Evolutionary conservation across 2,113 vertebrate species (phyloP), one percentile per base, ranked within the genome.

Genomic region (Vicugna pacos): DNA sequence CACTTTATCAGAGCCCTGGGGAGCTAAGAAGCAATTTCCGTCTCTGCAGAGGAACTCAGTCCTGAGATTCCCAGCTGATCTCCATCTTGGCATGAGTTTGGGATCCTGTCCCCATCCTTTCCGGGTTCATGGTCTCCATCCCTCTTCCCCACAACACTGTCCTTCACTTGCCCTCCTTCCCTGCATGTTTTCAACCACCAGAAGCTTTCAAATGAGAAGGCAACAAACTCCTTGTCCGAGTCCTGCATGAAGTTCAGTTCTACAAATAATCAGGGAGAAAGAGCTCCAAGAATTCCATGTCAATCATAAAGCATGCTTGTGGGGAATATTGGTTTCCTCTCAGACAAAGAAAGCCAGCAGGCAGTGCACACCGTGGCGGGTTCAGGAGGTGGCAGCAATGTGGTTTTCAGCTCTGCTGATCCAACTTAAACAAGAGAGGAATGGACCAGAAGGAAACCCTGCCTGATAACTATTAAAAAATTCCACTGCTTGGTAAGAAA

Each of bases 381-480:
- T 84, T 91, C 32, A 8, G 64, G 81, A 89, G 86, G 92, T 58
- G 89, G 70, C 83, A 81, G 72, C 62, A 50, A 6, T 52, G 69
- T 11, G 30, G 92, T 83, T 95, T 95, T 94, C 73, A 87, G 91
- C 69, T 87, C 77, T 62, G 26, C 60, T 8, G 73, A 76, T 75
- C 80, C 93, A 93, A 79, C 94, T 81, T 93, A 73, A 93, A 94
- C 60, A 82, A 91, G 86, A 42, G 38, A 35, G 73, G 64, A 96
- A 92, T 14, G 12, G 28, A 69, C 90, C 95, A 83, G 88, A 91
- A 96, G 94, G 93, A 95, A 98, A 94, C 89, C 60, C 84, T 91
- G 35, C 38, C 92, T 96, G 69, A 91, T 91, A 92, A 95, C 89
- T 60, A 77, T 86, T 93, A 86, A 94, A 84, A 93, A 85, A 94